Evolutionary conservation across 2,888 invertebrate genomes (phyloP).

Genomic region (Eupelmus urozonus): DNA sequence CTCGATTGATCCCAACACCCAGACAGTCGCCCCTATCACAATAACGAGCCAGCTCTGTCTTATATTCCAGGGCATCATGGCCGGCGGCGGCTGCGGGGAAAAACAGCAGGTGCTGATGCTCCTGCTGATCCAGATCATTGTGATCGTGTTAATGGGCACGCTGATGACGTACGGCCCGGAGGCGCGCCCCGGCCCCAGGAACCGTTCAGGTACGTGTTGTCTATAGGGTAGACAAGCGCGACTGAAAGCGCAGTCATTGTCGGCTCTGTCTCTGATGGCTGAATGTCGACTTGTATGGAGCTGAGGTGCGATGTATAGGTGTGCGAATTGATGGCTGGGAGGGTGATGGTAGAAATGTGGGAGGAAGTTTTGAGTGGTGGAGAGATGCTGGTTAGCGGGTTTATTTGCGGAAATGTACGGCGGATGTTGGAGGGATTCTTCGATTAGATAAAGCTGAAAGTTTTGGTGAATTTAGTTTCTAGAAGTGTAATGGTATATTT

Average conservation of each 20-base stretch:
- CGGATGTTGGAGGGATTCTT: no score
- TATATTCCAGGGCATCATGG: constrained; percentile 8
- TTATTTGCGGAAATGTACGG: no score
- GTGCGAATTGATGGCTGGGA: neutral
- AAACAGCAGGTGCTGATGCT: constrained; percentile 76
- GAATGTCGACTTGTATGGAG: neutral
- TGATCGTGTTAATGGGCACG: constrained; percentile 78
- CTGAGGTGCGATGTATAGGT: neutral
- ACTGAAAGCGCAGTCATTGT: neutral
- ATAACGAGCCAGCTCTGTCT: neutral
- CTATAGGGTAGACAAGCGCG: no score
- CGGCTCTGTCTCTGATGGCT: neutral
- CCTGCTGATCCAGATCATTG: constrained; percentile 78
- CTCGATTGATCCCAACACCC: no score
- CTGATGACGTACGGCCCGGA: constrained; percentile 78
- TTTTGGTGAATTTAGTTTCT: no score
- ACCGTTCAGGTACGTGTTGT: constrained; percentile 62
- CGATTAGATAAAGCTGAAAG: no score
- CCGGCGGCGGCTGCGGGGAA: constrained; percentile 33
- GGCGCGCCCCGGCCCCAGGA: constrained; percentile 64
- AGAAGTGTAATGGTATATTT: no score
- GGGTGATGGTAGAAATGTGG: no score
- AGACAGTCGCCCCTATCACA: no score
- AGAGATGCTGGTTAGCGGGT: no score
- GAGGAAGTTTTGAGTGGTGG: no score